Evolutionary conservation across 2,113 vertebrate genomes (phyloP).

Genomic region (Leptodactylus fuscus): DNA sequence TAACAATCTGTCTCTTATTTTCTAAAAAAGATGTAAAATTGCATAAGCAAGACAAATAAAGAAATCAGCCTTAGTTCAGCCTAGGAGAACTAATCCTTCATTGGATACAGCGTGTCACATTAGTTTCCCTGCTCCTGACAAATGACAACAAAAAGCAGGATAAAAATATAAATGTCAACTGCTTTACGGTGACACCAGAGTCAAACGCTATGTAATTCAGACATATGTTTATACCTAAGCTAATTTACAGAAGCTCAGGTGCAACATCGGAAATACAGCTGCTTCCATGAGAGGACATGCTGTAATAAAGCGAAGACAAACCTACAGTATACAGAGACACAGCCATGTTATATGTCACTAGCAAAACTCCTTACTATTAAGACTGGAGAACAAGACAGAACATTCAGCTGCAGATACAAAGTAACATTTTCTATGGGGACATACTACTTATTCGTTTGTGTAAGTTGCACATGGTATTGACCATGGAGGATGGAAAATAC

Average conservation of each 20-base stretch:
- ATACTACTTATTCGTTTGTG: too few species aligned
- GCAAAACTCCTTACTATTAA: background rate
- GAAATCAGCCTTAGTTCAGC: conserved; percentile 11
- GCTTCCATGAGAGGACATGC: background rate
- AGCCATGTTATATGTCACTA: background rate
- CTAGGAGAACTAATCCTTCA: conserved; percentile 21
- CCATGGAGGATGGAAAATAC: too few species aligned
- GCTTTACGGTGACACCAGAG: conserved; percentile 33
- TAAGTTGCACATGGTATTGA: too few species aligned
- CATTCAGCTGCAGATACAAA: too few species aligned
- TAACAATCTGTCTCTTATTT: conserved; percentile 12
- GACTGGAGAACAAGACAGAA: background rate
- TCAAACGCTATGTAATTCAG: conserved; percentile 45
- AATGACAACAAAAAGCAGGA: conserved; percentile 18
- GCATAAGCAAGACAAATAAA: conserved; percentile 3
- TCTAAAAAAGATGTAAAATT: conserved; percentile 20
- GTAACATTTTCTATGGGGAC: too few species aligned
- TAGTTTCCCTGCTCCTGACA: conserved; percentile 33
- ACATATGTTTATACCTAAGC: conserved; percentile 29
- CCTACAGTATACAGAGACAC: background rate
- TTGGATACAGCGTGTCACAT: conserved; percentile 42
- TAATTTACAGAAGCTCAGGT: conserved; percentile 41
- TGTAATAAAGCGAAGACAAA: background rate
- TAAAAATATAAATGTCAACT: conserved; percentile 41
- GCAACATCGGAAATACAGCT: conserved; percentile 11